Conservation (phyloP, 2,888 invertebrate genomes). For the Agrilus biguttatus region DNA sequence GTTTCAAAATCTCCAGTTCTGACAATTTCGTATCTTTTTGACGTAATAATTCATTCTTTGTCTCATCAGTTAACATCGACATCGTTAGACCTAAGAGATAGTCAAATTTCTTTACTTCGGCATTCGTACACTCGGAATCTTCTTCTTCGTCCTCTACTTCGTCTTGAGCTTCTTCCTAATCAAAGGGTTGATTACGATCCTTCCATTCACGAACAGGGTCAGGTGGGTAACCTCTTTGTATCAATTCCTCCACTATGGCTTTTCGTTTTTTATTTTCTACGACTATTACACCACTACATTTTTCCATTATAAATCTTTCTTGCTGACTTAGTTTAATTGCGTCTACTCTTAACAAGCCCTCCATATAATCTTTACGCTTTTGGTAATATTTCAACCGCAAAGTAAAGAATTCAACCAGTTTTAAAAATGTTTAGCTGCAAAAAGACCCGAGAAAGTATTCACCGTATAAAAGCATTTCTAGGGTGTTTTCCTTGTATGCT, state of each 20-base stretch:
- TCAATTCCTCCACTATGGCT: conserved; percentile 73
- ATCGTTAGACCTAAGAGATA: conserved; percentile 92
- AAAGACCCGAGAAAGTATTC: conserved; percentile 9
- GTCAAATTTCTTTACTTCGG: conserved; percentile 70
- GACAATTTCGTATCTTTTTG: conserved; percentile 66
- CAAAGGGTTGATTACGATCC: conserved; percentile 49
- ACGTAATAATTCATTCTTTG: conserved; percentile 76
- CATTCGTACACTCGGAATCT: conserved; percentile 16
- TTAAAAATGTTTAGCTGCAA: not conserved
- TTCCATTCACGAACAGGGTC: conserved; percentile 61
- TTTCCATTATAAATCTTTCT: conserved; percentile 90
- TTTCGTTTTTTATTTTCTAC: conserved; percentile 92
- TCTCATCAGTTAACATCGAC: conserved; percentile 90
- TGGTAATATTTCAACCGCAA: conserved; percentile 67
- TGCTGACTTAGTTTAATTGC: conserved; percentile 79
- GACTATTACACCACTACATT: conserved; percentile 74
- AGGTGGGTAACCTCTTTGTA: conserved; percentile 49
- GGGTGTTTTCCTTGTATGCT: conserved; percentile 82
- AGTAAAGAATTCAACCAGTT: conserved; percentile 46
- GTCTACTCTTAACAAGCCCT: conserved; percentile 84
- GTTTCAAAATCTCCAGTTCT: conserved; percentile 47
- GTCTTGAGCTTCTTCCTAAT: conserved; percentile 53
- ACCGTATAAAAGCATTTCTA: conserved; percentile 77
- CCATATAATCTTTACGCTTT: conserved; percentile 77
- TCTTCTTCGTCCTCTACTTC: conserved; percentile 22